phyloP scores from a whole-genome alignment of 64 coral and sea anemone genomes.

The Porites australiensis region DNA sequence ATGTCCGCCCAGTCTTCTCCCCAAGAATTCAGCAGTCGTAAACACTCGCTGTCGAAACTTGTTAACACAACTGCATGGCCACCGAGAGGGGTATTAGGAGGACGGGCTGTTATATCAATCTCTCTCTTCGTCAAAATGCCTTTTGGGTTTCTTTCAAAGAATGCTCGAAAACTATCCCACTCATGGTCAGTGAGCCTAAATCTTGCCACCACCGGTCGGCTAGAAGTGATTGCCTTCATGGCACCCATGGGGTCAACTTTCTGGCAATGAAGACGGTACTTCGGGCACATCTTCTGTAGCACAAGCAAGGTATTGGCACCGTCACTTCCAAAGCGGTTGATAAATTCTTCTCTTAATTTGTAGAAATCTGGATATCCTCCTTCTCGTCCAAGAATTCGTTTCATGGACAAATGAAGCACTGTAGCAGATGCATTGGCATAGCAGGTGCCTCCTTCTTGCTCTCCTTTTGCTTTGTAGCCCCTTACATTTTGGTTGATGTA shows the following conservation, averaged over 20 bases:
- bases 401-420: conserved; percentile 68
- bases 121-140: neutral
- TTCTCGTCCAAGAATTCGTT: conserved; percentile 48
- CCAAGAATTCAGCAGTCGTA: conserved; percentile 49
- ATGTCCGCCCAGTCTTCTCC: neutral
- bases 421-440: conserved; percentile 70
- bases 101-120: conserved; percentile 4
- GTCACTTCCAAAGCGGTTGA: neutral
- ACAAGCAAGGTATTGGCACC: neutral
- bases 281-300: neutral
- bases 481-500: conserved; percentile 46
- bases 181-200: conserved; percentile 27
- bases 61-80: conserved; percentile 54
- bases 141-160: neutral
- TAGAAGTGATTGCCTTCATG: conserved; percentile 7
- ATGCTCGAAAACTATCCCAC: neutral
- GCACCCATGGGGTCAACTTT: conserved; percentile 5
- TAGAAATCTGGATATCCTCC: conserved; percentile 70
- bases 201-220: conserved; percentile 35
- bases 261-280: conserved; percentile 30
- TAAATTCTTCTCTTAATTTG: conserved; percentile 20
- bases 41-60: conserved; percentile 40
- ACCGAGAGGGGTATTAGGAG: rapidly evolving
- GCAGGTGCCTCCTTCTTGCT: conserved; percentile 35
- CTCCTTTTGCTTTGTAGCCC: neutral